phyloP scores from a whole-genome alignment of 2,797 vertebrate genomes.

The Coendou prehensilis region DNA sequence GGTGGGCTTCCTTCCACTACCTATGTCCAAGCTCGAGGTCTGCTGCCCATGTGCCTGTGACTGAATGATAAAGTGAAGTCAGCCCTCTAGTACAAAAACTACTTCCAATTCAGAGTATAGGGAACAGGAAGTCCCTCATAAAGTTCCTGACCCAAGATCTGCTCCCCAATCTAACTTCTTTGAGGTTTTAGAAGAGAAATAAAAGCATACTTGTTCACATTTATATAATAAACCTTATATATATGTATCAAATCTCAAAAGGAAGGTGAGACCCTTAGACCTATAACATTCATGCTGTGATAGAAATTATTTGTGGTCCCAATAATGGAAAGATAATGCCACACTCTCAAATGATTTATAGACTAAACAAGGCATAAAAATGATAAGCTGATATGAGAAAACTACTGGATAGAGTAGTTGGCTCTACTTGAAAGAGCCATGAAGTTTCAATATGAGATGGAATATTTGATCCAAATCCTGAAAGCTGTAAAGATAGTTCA shows the following conservation, averaged over 20 bases:
- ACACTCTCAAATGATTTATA: not conserved
- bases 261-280: not conserved
- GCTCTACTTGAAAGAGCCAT: not conserved
- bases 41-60: not conserved
- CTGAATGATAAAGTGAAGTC: not conserved
- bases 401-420: not conserved
- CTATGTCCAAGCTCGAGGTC: not conserved
- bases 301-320: not conserved
- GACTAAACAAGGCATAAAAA: not conserved
- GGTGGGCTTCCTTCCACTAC: conserved; percentile 20
- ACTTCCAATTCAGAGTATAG: not conserved
- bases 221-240: not conserved
- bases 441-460: not conserved
- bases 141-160: not conserved
- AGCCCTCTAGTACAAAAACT: not conserved
- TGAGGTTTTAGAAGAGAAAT: not conserved
- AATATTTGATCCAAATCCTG: conserved; percentile 36
- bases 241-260: not conserved
- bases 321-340: not conserved
- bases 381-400: not conserved
- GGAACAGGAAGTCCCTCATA: not conserved
- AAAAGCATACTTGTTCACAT: not conserved
- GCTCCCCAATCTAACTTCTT: not conserved
- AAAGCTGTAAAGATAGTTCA: not conserved
- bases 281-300: not conserved